Conservation (phyloP, 2,888 invertebrate genomes). For the Orthosia gracilis region DNA sequence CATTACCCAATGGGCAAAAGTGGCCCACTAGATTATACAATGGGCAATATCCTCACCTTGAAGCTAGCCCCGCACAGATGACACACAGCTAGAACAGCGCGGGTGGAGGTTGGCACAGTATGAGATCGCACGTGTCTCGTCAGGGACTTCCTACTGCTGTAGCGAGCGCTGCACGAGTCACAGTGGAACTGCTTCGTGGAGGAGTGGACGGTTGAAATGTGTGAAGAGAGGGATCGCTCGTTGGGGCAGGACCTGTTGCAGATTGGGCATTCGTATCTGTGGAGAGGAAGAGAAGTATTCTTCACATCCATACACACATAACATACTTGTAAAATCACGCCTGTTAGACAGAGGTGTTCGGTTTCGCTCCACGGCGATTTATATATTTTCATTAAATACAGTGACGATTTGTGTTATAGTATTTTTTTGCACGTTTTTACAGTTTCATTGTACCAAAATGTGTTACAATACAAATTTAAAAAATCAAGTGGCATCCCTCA, state of each 20-base stretch:
- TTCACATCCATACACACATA: too few species aligned
- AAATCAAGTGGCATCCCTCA: too few species aligned
- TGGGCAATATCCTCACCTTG: slow-evolving; percentile 73
- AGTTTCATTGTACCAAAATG: too few species aligned
- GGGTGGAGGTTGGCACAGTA: slow-evolving; percentile 9
- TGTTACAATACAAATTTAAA: too few species aligned
- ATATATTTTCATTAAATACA: too few species aligned
- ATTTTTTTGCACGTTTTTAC: too few species aligned
- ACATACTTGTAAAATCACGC: too few species aligned
- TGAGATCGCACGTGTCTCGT: slow-evolving; percentile 72
- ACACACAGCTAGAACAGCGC: slow-evolving; percentile 72
- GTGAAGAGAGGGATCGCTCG: slow-evolving; percentile 70
- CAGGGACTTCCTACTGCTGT: slow-evolving; percentile 72
- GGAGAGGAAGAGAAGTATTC: neutral
- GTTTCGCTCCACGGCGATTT: too few species aligned
- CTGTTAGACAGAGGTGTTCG: too few species aligned
- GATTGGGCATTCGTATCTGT: slow-evolving; percentile 79
- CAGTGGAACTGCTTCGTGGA: slow-evolving; percentile 70
- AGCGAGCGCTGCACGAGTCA: slow-evolving; percentile 69
- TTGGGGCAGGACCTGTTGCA: slow-evolving; percentile 76
- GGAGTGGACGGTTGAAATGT: slow-evolving; percentile 73
- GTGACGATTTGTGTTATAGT: too few species aligned
- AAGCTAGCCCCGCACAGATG: slow-evolving; percentile 82
- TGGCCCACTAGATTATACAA: neutral
- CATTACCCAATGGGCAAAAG: neutral